Evolutionary conservation across 2,888 invertebrate genomes (phyloP), one percentile per base, ranked within the genome.

Genomic region (Dynastes maya): DNA sequence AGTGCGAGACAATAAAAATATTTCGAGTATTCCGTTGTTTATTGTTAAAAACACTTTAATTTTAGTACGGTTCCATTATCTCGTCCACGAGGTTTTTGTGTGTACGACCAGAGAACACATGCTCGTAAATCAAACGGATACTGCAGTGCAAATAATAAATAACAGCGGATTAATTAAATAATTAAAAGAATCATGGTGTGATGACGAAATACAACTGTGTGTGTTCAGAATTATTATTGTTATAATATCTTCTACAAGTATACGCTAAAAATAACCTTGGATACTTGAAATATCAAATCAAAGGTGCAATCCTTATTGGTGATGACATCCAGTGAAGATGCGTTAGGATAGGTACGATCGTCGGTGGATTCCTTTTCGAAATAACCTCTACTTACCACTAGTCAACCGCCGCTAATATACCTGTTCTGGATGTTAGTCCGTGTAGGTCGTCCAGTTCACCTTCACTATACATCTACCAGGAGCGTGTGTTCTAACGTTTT

Each of bases 391-490:
- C 37, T 63, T 45, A 32, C 45, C 11, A 63, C 40, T 27, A 49
- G 67, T 22, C 58, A 58, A 16, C 40, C 72, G 45, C 32, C n/a
- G 53, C 58, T 40, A 58, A 72, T 72, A 72, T 72, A 72, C 72
- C 72, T 72, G 72, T 72, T 72, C 58, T 72, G 72, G 58, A 58
- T 72, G 58, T 72, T 58, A 58, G 58, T 72, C 72, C 11, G 72
- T 72, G 72, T 72, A 72, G 72, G 72, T 72, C 72, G 72, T 72
- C 72, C 72, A 58, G 72, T 72, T 72, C 72, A 72, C 72, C 72
- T 72, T 72, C 72, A 22, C 37, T 58, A 58, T 55, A 55, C 55
- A n/a, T n/a, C 55, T n/a, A n/a, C 16, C 27, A 55, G n/a, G 40
- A 58, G 72, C 32, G 67, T 72, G 58, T 58, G 58, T n/a, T 61